Evolutionary conservation across 2,888 invertebrate genomes (phyloP).

Genomic region (Epiblema foenella): DNA sequence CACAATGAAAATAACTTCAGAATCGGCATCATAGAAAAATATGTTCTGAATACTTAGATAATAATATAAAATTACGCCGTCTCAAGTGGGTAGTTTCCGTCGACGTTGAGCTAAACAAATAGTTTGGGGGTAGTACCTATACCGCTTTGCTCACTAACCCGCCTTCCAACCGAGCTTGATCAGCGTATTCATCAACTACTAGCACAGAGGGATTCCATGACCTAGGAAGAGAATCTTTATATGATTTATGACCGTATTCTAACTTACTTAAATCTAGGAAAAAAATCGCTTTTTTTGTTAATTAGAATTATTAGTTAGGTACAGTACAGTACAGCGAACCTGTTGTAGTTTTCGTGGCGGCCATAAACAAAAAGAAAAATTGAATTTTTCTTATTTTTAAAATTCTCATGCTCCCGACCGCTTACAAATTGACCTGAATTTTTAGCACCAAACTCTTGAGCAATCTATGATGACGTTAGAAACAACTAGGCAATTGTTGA

Average conservation of each 20-base stretch:
- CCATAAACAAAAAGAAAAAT: no score
- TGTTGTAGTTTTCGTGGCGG: no score
- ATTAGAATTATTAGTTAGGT: background rate
- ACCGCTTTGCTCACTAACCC: background rate
- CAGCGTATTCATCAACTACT: background rate
- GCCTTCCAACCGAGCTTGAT: background rate
- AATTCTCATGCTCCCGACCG: background rate
- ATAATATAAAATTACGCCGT: background rate
- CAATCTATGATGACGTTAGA: slow-evolving; percentile 15
- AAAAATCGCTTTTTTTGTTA: background rate
- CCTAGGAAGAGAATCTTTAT: background rate
- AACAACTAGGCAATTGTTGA: slow-evolving; percentile 1
- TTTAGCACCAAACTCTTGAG: slow-evolving; percentile 13
- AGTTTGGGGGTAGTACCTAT: background rate
- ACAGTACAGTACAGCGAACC: no score
- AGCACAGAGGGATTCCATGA: background rate
- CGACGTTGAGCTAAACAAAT: background rate
- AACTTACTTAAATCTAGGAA: no score
- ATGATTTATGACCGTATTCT: no score
- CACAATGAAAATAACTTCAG: background rate
- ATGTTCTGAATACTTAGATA: no score
- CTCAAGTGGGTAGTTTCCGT: background rate
- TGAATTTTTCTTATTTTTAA: no score
- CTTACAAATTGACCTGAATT: slow-evolving; percentile 16
- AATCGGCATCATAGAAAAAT: no score